Evolutionary conservation across 2,113 vertebrate species (phyloP).

Genomic region (Zosterops hypoxanthus): DNA sequence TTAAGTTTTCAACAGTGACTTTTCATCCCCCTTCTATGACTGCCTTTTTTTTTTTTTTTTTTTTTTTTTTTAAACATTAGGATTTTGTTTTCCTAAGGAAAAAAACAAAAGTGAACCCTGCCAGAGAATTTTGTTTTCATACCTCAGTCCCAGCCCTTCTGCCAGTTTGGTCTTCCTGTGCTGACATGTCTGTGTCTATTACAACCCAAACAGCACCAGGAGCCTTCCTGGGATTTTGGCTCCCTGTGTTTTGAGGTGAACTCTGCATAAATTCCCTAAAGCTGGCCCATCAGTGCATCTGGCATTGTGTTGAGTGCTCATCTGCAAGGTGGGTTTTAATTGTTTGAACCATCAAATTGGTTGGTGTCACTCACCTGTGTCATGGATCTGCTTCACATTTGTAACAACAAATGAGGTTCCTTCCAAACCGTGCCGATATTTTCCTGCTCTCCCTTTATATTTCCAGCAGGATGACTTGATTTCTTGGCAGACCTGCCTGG

Average conservation of each 20-base stretch:
- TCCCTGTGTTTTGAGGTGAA: background rate
- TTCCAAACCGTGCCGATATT: accelerated
- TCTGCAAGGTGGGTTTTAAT: background rate
- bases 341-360: background rate
- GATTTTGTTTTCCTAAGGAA: background rate
- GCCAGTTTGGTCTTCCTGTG: background rate
- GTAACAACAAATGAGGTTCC: background rate
- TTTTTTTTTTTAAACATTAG: accelerated
- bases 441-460: background rate
- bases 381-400: background rate
- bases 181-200: background rate
- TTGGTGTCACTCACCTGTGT: background rate
- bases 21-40: background rate
- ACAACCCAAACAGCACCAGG: background rate
- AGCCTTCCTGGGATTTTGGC: background rate
- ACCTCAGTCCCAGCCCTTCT: background rate
- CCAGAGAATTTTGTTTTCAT: slow-evolving; percentile 46
- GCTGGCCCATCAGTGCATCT: background rate
- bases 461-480: background rate
- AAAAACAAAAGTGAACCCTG: background rate
- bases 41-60: background rate
- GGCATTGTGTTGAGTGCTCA: background rate
- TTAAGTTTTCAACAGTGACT: background rate
- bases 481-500: background rate
- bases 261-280: background rate